Evolutionary conservation across 2,888 invertebrate genomes (phyloP).

Genomic region (Cantharis lateralis): DNA sequence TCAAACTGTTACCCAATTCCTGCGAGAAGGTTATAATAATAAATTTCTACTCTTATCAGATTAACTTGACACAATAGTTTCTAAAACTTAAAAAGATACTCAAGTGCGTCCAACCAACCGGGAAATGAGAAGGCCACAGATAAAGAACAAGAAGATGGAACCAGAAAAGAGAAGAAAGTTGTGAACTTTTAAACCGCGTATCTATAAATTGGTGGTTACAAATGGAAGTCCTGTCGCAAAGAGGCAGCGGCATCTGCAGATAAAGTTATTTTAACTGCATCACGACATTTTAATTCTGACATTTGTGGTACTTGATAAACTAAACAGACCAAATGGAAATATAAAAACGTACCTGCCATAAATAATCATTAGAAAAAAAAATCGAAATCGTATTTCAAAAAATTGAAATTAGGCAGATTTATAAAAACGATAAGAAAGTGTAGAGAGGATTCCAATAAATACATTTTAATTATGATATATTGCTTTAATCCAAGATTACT

Average conservation of each 20-base stretch:
- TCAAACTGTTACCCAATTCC: conserved; percentile 9
- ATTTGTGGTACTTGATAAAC: conserved; percentile 40
- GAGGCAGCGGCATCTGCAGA: conserved; percentile 53
- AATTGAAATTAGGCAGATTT: conserved; percentile 6
- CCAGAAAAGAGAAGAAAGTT: conserved; percentile 44
- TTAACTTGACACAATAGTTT: conserved; percentile 57
- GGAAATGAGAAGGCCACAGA: conserved; percentile 54
- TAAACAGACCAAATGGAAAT: conserved; percentile 18
- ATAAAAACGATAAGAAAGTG: conserved; percentile 33
- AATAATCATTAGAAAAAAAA: neutral
- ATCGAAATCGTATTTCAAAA: neutral
- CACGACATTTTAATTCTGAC: conserved; percentile 53
- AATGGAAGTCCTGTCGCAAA: conserved; percentile 53
- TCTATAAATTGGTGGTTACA: conserved; percentile 54
- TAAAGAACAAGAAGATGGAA: conserved; percentile 28
- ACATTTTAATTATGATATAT: conserved; percentile 43
- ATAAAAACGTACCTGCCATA: neutral
- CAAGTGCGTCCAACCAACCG: conserved; percentile 55
- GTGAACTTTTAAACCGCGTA: conserved; percentile 53
- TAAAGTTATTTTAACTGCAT: conserved; percentile 53
- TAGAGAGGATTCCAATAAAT: conserved; percentile 29
- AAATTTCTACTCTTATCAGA: conserved; percentile 53
- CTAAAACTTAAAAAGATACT: conserved; percentile 56
- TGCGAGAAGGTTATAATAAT: conserved; percentile 36
- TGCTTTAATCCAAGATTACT: conserved; percentile 43